phyloP scores from a whole-genome alignment of 2,113 vertebrate genomes.

The Vidua chalybeata region DNA sequence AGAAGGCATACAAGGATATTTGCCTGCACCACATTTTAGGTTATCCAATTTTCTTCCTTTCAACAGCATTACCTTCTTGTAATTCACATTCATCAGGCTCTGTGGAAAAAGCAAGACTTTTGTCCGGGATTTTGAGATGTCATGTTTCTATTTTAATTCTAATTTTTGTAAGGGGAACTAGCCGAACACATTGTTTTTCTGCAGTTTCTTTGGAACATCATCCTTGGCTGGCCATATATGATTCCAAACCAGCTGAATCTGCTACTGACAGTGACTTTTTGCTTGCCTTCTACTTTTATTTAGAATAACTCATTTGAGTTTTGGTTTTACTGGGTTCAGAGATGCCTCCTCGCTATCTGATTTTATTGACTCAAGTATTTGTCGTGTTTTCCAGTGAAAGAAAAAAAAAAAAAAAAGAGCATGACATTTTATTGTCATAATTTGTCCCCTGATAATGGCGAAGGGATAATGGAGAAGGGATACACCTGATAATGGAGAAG shows the following conservation, averaged over 20 bases:
- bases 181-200: background rate
- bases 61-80: background rate
- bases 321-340: background rate
- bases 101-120: background rate
- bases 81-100: background rate
- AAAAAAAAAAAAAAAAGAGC: background rate
- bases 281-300: background rate
- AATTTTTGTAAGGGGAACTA: background rate
- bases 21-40: background rate
- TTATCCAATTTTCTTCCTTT: conserved; percentile 1
- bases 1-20: background rate
- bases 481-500: background rate
- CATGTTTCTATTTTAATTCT: background rate
- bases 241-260: background rate
- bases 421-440: background rate
- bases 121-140: background rate
- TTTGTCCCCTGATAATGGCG: background rate
- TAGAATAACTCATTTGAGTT: background rate
- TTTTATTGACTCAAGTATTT: background rate
- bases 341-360: background rate
- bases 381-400: background rate
- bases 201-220: background rate
- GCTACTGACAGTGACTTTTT: background rate
- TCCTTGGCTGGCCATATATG: background rate
- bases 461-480: background rate